Conservation (phyloP, 2,888 invertebrate species). For the Cheilosia soror region DNA sequence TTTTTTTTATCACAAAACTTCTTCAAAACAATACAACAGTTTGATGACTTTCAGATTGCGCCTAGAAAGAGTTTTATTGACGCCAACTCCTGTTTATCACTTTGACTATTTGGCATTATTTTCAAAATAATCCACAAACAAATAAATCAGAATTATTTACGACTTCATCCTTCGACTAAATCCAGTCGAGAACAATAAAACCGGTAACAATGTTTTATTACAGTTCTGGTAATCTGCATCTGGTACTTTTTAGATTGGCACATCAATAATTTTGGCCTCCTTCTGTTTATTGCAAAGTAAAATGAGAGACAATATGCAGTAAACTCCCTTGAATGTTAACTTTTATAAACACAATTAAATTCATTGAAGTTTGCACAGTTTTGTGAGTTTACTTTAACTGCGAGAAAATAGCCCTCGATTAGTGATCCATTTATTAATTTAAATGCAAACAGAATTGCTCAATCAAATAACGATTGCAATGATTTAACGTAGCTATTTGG, state of each 20-base stretch:
- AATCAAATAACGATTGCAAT: background rate
- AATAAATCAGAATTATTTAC: constrained; percentile 33
- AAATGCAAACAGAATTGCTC: background rate
- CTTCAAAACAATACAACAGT: background rate
- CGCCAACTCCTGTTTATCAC: constrained; percentile 12
- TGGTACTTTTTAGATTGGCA: background rate
- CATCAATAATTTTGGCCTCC: background rate
- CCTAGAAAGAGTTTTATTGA: background rate
- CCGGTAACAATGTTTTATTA: background rate
- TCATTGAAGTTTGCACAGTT: background rate
- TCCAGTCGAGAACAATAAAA: constrained; percentile 9
- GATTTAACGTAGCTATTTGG: too few relatives aligned
- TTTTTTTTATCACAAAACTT: background rate
- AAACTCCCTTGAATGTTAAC: too few relatives aligned
- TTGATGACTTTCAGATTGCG: constrained; percentile 16
- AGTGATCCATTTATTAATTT: background rate
- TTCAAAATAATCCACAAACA: constrained; percentile 16
- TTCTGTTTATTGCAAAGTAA: too few relatives aligned
- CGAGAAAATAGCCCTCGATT: background rate
- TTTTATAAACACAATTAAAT: too few relatives aligned
- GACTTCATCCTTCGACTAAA: background rate
- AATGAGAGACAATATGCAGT: too few relatives aligned
- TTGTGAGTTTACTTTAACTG: background rate
- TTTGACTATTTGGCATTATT: constrained; percentile 12
- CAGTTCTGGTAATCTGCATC: background rate